Conservation (phyloP, 1,140 invertebrate species). For the Ptiloglossa arizonensis region DNA sequence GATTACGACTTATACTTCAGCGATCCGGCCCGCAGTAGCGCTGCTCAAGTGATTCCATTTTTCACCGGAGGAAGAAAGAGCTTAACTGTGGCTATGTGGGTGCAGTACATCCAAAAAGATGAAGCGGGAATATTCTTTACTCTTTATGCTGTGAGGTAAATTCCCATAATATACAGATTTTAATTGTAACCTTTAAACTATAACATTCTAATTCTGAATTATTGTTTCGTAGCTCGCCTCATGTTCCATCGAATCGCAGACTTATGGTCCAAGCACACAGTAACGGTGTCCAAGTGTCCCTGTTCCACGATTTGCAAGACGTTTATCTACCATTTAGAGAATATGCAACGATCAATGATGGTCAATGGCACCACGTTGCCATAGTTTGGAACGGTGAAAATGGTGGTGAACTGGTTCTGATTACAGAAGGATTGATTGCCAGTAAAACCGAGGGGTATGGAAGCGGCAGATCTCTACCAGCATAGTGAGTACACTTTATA, state of each 20-base stretch:
- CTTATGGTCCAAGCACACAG: slow-evolving; percentile 94
- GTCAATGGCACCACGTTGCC: slow-evolving; percentile 98
- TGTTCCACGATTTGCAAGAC: slow-evolving; percentile 94
- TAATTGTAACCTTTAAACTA: neutral
- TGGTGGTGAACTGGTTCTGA: slow-evolving; percentile 91
- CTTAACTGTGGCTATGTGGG: slow-evolving; percentile 96
- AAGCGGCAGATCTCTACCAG: slow-evolving; percentile 88
- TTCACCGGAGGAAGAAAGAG: slow-evolving; percentile 88
- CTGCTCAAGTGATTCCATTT: slow-evolving; percentile 95
- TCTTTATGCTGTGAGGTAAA: slow-evolving; percentile 91
- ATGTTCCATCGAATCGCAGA: slow-evolving; percentile 89
- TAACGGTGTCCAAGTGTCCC: slow-evolving; percentile 92
- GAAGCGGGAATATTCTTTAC: slow-evolving; percentile 97
- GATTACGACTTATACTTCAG: slow-evolving; percentile 98
- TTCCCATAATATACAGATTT: neutral
- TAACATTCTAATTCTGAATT: neutral
- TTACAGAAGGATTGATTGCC: slow-evolving; percentile 96
- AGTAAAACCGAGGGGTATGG: slow-evolving; percentile 94
- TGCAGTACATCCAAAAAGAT: slow-evolving; percentile 95
- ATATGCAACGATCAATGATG: slow-evolving; percentile 96
- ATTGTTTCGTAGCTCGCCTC: slow-evolving; percentile 84
- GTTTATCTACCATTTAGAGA: slow-evolving; percentile 95
- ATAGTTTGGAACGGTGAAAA: slow-evolving; percentile 95
- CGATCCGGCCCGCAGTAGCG: slow-evolving; percentile 93
- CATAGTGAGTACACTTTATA: slow-evolving; percentile 85